Percentiles rank a stretch among this genome's conserved stretches.
These are phyloP conservation scores for Trissolcus japonicus DNA, from an alignment of 2,888 invertebrate species.

Conservation along the genomic window DNA sequence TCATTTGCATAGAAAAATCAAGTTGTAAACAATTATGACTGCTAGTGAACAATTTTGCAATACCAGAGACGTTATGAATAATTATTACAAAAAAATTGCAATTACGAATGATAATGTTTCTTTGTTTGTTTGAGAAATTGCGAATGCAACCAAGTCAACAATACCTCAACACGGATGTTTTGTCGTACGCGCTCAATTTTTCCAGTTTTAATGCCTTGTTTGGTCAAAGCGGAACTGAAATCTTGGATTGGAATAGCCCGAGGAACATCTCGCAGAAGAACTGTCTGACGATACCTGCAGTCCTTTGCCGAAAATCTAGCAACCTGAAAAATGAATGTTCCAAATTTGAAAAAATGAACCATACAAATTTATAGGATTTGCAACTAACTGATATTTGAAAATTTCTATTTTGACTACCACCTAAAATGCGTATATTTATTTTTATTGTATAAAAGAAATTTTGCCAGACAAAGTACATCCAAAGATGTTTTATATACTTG, in stretches of 20 bases:
- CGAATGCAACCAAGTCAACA: too few relatives aligned
- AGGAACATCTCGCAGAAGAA: conserved; percentile 77
- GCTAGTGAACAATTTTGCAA: too few relatives aligned
- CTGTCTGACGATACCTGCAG: conserved; percentile 73
- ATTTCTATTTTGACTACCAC: background rate
- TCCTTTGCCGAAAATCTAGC: conserved; percentile 75
- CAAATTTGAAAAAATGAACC: too few relatives aligned
- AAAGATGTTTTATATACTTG: conserved; percentile 65
- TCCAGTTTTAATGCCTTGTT: conserved; percentile 75
- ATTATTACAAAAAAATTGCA: background rate
- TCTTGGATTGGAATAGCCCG: conserved; percentile 78
- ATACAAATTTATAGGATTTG: too few relatives aligned
- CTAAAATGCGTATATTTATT: background rate
- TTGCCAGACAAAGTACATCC: background rate
- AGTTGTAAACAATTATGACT: too few relatives aligned
- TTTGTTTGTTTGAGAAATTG: too few relatives aligned
- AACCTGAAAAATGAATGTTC: conserved; percentile 64
- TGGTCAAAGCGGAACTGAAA: conserved; percentile 74
- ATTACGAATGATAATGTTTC: background rate
- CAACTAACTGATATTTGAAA: background rate
- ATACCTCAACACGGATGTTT: conserved; percentile 75
- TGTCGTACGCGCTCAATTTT: conserved; percentile 75
- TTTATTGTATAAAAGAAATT: background rate
- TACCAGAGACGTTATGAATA: too few relatives aligned
- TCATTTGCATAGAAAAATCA: too few relatives aligned